Percentiles rank a stretch among this genome's conserved stretches.
phyloP scores from a whole-genome alignment of 2,113 vertebrate genomes.

The Sturnira hondurensis region DNA sequence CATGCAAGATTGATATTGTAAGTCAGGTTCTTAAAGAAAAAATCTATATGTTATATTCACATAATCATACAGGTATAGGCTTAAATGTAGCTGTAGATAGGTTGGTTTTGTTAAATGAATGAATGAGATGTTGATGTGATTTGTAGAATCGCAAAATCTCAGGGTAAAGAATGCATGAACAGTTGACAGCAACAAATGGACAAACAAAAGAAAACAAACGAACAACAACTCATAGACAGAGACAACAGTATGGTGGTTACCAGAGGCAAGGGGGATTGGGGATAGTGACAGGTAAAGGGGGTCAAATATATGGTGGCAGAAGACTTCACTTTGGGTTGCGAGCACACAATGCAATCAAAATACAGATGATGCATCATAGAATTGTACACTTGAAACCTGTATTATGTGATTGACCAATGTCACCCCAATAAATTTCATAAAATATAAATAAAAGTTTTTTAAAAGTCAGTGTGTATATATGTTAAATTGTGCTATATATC shows the following conservation, averaged over 20 bases:
- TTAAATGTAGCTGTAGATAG: background rate
- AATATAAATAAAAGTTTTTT: background rate
- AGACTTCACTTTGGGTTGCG: background rate
- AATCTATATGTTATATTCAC: background rate
- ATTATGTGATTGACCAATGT: background rate
- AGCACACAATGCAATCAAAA: background rate
- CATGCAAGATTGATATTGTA: background rate
- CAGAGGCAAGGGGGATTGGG: background rate
- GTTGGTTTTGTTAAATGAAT: background rate
- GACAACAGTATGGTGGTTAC: background rate
- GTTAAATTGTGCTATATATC: background rate
- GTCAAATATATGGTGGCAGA: background rate
- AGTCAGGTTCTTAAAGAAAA: background rate
- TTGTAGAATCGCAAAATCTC: background rate
- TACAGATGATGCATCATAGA: background rate
- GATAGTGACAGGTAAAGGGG: background rate
- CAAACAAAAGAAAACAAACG: background rate
- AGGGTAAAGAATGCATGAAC: background rate
- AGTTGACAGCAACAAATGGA: background rate
- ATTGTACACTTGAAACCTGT: background rate
- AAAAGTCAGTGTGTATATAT: background rate
- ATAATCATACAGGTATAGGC: background rate
- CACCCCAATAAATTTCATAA: background rate
- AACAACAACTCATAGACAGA: background rate
- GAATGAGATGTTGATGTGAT: background rate